Evolutionary conservation across 2,888 invertebrate species (phyloP).

Genomic region (Syritta pipiens): DNA sequence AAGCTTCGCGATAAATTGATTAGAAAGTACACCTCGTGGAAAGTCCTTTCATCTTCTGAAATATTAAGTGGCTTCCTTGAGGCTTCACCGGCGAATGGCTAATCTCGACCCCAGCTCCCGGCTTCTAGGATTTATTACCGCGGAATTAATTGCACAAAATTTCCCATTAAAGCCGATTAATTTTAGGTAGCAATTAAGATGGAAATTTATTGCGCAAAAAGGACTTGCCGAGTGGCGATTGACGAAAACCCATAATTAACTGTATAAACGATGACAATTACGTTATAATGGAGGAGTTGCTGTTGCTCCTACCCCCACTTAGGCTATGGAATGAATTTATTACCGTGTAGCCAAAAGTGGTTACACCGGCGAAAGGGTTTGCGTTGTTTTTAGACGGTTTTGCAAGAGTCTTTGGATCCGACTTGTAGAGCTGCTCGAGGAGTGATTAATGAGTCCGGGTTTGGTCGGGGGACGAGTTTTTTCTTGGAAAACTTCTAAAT

Average conservation of each 20-base stretch:
- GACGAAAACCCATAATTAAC: constrained; percentile 45
- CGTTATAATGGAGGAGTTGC: constrained; percentile 31
- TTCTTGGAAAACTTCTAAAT: neutral
- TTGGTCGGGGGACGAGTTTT: neutral
- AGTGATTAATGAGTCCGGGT: neutral
- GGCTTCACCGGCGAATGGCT: too few relatives aligned
- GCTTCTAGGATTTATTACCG: constrained; percentile 43
- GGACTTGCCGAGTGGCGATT: constrained; percentile 16
- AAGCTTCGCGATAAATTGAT: too few relatives aligned
- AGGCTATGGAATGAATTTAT: neutral
- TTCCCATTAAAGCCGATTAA: constrained; percentile 57
- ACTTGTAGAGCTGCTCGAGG: neutral
- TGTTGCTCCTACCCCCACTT: neutral
- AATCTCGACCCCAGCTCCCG: too few relatives aligned
- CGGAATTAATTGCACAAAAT: constrained; percentile 42
- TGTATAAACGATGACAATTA: constrained; percentile 57
- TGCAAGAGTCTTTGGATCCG: neutral
- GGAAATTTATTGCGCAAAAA: constrained; percentile 49
- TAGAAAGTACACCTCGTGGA: too few relatives aligned
- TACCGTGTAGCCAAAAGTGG: constrained; percentile 6
- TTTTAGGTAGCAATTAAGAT: constrained; percentile 58
- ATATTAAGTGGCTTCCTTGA: too few relatives aligned
- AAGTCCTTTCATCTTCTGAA: too few relatives aligned
- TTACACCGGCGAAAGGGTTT: constrained; percentile 22
- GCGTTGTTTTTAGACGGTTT: neutral